A percentile compares a stretch with the other conserved stretches of the same genome.
These are phyloP conservation scores for Baronia brevicornis DNA, from an alignment of 2,888 invertebrate genomes.

Conservation along the genomic window DNA sequence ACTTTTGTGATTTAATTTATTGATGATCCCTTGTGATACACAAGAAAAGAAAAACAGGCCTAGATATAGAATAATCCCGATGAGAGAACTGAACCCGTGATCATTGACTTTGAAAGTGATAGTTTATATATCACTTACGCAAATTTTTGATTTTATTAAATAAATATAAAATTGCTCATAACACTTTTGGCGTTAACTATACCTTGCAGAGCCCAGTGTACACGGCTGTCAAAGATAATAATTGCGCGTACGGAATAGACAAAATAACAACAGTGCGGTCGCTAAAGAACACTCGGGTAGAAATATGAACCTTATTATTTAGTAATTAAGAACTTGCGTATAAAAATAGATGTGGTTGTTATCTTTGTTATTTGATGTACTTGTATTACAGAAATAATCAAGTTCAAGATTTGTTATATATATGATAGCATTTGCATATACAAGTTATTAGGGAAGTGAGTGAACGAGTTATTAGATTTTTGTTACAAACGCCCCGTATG, in stretches of 20 bases:
- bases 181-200: conserved; percentile 46
- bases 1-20: too few species aligned
- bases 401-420: conserved; percentile 61
- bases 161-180: conserved; percentile 13
- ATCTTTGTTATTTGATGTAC: conserved; percentile 21
- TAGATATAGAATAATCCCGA: too few species aligned
- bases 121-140: too few species aligned
- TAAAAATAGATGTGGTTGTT: conserved; percentile 6
- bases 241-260: conserved; percentile 65
- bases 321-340: conserved; percentile 20
- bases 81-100: too few species aligned
- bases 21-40: too few species aligned
- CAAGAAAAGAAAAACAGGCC: too few species aligned
- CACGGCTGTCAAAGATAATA: conserved; percentile 66
- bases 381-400: conserved; percentile 59
- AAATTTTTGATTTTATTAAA: conserved; percentile 1
- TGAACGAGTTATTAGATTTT: conserved; percentile 50
- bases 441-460: conserved; percentile 53
- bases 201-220: conserved; percentile 40
- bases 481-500: conserved; percentile 21
- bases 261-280: conserved; percentile 40
- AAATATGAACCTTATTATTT: conserved; percentile 29
- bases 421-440: too few species aligned
- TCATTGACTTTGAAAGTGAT: too few species aligned
- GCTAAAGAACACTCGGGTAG: conserved; percentile 15